Conservation (phyloP, 2,888 invertebrate species). For the Bombyx huttoni region DNA sequence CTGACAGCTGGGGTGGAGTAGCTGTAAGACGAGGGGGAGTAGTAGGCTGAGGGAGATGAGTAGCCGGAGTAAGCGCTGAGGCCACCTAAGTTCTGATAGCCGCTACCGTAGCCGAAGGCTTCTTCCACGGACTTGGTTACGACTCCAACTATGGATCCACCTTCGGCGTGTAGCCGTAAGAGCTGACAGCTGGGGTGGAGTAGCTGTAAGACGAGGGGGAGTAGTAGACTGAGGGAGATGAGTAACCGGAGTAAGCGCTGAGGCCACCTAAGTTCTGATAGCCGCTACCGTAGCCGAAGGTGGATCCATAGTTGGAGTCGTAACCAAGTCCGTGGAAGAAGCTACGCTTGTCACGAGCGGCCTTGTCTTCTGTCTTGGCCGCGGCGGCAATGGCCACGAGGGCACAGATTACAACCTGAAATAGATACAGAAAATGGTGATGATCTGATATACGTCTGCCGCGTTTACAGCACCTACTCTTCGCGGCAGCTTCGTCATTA, state of each 20-base stretch:
- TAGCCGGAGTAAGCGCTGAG: constrained; percentile 7
- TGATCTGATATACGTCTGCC: background rate
- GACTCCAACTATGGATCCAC: constrained; percentile 4
- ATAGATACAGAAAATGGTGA: background rate
- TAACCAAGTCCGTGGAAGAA: constrained; percentile 16
- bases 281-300: constrained; percentile 6
- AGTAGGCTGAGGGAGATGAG: constrained; percentile 13
- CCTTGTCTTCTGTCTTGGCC: constrained; percentile 16
- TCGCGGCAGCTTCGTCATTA: too few relatives aligned
- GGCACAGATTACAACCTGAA: constrained; percentile 5
- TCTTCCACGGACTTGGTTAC: constrained; percentile 14
- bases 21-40: constrained; percentile 5
- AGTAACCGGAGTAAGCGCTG: constrained; percentile 8
- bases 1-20: constrained; percentile 5
- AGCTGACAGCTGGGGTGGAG: constrained; percentile 4
- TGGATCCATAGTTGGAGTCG: constrained; percentile 3
- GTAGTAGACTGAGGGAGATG: constrained; percentile 13
- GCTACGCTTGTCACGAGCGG: constrained; percentile 30
- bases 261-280: constrained; percentile 5
- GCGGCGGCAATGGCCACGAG: constrained; percentile 20
- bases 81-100: constrained; percentile 5
- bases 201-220: constrained; percentile 6
- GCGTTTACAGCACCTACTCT: too few relatives aligned
- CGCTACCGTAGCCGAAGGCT: constrained; percentile 10
- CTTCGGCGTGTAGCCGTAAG: constrained; percentile 7